phyloP scores from a whole-genome alignment of 2,113 vertebrate species.

The Chitala chitala region DNA sequence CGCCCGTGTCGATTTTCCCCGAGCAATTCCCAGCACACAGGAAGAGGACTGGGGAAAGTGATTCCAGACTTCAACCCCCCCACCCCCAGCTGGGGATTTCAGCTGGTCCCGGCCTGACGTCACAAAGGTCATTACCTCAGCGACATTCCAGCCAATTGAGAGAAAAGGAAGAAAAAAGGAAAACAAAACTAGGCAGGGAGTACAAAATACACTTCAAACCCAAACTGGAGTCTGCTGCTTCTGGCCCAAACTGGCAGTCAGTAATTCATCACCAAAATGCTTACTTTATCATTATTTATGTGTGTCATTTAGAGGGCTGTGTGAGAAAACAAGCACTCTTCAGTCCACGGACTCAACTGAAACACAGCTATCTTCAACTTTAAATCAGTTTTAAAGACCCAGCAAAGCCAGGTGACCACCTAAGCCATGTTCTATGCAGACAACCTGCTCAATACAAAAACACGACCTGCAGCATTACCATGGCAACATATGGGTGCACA shows the following conservation, averaged over 20 bases:
- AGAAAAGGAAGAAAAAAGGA: constrained; percentile 17
- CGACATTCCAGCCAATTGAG: constrained; percentile 26
- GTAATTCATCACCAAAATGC: constrained; percentile 33
- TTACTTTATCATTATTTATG: constrained; percentile 1
- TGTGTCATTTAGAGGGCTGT: neutral
- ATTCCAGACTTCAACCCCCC: constrained; percentile 14
- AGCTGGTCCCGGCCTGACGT: constrained; percentile 28
- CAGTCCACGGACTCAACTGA: neutral
- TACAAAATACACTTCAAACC: neutral
- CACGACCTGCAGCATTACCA: no score
- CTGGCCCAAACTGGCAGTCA: constrained; percentile 28
- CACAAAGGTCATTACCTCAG: constrained; percentile 8
- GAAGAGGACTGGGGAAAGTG: neutral
- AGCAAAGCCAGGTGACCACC: no score
- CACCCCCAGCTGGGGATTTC: constrained; percentile 19
- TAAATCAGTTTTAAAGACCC: no score
- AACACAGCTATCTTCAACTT: no score
- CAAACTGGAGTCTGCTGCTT: constrained; percentile 33
- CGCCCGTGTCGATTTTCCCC: neutral
- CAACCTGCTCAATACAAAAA: no score
- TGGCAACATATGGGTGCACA: no score
- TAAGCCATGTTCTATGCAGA: no score
- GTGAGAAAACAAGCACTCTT: no score
- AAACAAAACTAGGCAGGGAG: constrained; percentile 17
- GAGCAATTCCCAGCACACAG: neutral